Evolutionary conservation across 53 echinoderm and acorn worm genomes (phyloP), one percentile per base, ranked within the genome.

Genomic region (Arbacia lixula): DNA sequence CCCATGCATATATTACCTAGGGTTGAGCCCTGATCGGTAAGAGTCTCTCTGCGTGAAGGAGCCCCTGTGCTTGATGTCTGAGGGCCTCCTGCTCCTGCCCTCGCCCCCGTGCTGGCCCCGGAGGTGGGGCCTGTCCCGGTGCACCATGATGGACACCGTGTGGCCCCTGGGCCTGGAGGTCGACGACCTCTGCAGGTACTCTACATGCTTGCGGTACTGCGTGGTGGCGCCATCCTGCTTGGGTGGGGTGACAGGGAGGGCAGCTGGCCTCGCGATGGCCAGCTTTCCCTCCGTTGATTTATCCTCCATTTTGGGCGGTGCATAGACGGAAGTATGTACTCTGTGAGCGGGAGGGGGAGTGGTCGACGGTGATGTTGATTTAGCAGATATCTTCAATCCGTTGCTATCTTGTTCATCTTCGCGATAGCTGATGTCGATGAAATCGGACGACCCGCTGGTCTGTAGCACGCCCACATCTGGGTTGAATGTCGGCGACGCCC

Each of bases 1-100:
- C n/a, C n/a, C n/a, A n/a, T n/a, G n/a, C n/a, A n/a, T n/a, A n/a
- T n/a, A 25, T 9, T 85, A 94, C 94, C 94, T 88, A 63, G 94
- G 94, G 57, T 84, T 94, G 3, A 94, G 54, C 29, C 94, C 94
- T 25, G 86, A 84, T 65, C 89, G 89, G 60, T 84, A 78, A 20
- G 88, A 73, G 25, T 89, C 87, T 28, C 83, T 81, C 61, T 65
- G 56, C 20, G 83, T 82, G 50, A 66, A 85, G 10, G 85, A 77
- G 3, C 79, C 64, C 46, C 85, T 75, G 4, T 83, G 80, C 62
- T 76, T 86, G 25, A 65, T 52, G 39, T 90, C 90, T 6, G 90
- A 86, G 5, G 68, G 26, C 42, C 90, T 60, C 0, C 90, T 32
- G 22, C 64, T 72, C 56, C 90, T 78, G 55, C 88, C 62, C 19